Conservation (phyloP, 2,797 vertebrate species). For the Scarus forsteni region DNA sequence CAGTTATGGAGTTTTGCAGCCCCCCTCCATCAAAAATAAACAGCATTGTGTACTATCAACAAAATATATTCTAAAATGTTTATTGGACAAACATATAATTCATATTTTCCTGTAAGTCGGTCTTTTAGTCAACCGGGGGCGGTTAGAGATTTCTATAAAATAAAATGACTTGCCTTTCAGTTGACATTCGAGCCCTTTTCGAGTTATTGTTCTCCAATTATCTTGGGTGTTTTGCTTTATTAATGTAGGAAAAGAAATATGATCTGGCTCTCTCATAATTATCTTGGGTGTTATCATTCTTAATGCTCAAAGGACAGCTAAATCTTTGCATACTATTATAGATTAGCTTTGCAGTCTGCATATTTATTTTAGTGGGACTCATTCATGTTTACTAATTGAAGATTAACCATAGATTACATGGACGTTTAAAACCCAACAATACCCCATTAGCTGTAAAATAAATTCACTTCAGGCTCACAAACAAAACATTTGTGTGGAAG, state of each 20-base stretch:
- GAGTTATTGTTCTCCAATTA: slow-evolving; percentile 23
- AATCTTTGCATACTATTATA: slow-evolving; percentile 24
- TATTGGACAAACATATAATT: too few relatives aligned
- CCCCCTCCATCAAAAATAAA: too few relatives aligned
- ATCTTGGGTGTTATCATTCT: slow-evolving; percentile 11
- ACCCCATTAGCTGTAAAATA: slow-evolving; percentile 32
- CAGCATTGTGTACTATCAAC: too few relatives aligned
- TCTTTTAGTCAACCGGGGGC: too few relatives aligned
- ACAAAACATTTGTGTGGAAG: slow-evolving; percentile 28
- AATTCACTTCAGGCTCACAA: slow-evolving; percentile 33
- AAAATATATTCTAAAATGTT: too few relatives aligned
- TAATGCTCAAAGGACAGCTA: slow-evolving; percentile 28
- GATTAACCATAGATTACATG: slow-evolving; percentile 24
- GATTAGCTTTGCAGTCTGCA: slow-evolving; percentile 32
- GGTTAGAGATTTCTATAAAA: too few relatives aligned
- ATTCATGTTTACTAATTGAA: slow-evolving; percentile 38
- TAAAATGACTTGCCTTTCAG: not conserved
- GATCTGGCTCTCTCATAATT: slow-evolving; percentile 29
- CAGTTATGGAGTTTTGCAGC: too few relatives aligned
- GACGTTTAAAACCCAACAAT: slow-evolving; percentile 37
- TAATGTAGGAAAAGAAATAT: slow-evolving; percentile 25
- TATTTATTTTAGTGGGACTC: slow-evolving; percentile 24
- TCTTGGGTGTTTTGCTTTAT: slow-evolving; percentile 16
- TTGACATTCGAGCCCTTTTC: slow-evolving; percentile 10
- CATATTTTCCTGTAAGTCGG: too few relatives aligned